Conservation (phyloP, 2,113 vertebrate species). For the Heterocephalus glaber region DNA sequence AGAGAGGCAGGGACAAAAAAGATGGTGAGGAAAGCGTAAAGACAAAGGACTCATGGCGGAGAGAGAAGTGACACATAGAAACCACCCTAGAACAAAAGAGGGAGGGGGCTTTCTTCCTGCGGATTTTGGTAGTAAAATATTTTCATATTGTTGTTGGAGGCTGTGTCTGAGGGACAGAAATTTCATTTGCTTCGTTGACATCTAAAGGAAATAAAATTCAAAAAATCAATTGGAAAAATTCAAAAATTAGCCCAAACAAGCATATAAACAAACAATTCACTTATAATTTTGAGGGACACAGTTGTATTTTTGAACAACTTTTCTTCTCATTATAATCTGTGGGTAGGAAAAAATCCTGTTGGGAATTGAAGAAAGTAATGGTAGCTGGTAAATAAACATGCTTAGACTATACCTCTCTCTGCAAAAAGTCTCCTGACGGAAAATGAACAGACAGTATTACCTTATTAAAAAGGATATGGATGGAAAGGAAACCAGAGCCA, state of each 20-base stretch:
- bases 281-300: not conserved
- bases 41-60: constrained; percentile 6
- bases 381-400: constrained; percentile 84
- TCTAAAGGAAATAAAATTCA: not conserved
- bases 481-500: constrained; percentile 55
- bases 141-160: not conserved
- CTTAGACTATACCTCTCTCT: constrained; percentile 76
- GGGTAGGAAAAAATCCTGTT: constrained; percentile 19
- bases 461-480: constrained; percentile 77
- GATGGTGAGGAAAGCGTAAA: not conserved
- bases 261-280: constrained; percentile 6
- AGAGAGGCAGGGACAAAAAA: not conserved
- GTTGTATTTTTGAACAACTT: constrained; percentile 59
- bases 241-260: constrained; percentile 33
- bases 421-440: constrained; percentile 78
- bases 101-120: not conserved
- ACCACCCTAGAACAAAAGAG: not conserved
- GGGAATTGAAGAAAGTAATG: constrained; percentile 78
- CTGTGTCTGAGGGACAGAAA: not conserved
- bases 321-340: constrained; percentile 51
- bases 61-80: not conserved
- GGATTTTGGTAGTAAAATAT: constrained; percentile 72
- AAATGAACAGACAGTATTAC: constrained; percentile 78
- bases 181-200: constrained; percentile 31
- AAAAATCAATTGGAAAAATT: constrained; percentile 21